Conservation (phyloP, 2,797 vertebrate genomes). For the Enteromius thamalakanensis region DNA sequence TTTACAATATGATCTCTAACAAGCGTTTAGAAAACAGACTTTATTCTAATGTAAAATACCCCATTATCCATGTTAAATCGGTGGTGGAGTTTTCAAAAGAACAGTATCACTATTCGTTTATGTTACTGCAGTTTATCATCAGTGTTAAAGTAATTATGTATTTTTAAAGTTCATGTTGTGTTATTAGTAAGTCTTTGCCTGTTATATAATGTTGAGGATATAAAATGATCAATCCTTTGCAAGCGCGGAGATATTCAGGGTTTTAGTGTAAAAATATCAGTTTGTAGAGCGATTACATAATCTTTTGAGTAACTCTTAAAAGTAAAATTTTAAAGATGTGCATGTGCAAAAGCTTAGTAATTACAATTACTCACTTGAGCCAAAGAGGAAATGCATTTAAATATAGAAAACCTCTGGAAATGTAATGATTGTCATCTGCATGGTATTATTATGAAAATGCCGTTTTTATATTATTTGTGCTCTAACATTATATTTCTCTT, state of each 20-base stretch:
- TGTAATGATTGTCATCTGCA: no score
- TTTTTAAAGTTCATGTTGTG: background rate
- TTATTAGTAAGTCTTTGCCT: background rate
- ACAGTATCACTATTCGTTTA: background rate
- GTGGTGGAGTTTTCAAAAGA: background rate
- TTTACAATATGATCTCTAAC: background rate
- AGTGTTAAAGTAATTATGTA: background rate
- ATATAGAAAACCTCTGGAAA: background rate
- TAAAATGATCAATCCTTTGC: background rate
- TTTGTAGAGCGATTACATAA: background rate
- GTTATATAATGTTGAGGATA: background rate
- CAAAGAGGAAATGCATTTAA: background rate
- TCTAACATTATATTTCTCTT: background rate
- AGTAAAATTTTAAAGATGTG: background rate
- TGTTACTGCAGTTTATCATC: background rate
- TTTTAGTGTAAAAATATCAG: background rate
- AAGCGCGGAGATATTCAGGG: background rate
- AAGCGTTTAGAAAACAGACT: background rate
- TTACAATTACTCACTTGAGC: background rate
- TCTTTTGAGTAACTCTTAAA: background rate
- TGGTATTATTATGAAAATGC: background rate
- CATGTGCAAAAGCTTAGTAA: background rate
- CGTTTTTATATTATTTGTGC: background rate
- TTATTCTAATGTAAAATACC: background rate
- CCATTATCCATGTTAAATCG: background rate